Base-by-base conservation (phyloP, 2,113 vertebrate species). In the Phainopepla nitens region DNA sequence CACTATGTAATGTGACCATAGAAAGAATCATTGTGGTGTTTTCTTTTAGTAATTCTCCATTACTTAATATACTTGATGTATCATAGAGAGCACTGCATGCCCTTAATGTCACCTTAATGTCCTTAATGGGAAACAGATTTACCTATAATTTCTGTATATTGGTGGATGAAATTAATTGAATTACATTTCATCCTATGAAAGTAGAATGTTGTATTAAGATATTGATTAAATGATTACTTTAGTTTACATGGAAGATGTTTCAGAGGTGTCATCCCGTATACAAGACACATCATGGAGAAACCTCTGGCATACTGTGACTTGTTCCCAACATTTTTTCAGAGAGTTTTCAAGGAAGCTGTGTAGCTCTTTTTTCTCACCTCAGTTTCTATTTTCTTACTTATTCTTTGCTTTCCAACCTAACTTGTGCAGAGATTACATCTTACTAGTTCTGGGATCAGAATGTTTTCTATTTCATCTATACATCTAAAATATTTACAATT, bases 401-500 rank as follows among this genome's bases (percentile, higher is more conserved):
- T 61, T 84, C 28, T 69, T 45, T n/a, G 7, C 7, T 82, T 91
- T 94, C 45, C 35, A 66, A 51, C 10, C 33, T 68, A 41, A 91
- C 65, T 95, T 91, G 75, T 56, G 15, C 41, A 90, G 47, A 86
- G 23, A 50, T 62, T 76, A 35, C 11, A 54, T 91, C 60, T 95
- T 77, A 66, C 33, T 58, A 51, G 50, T 86, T 79, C 76, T 90
- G 39, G 17, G 39, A 91, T 82, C 49, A 56, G 50, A 86, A 68
- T 33, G 54, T 62, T 49, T 96, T 72, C 41, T 86, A 21, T 66
- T 90, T 54, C 41, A 79, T 69, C 93, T 62, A 77, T 91, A 80
- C 7, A 91, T 49, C 77, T 77, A 70, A 44, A 94, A 91, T 92
- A 95, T 87, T 92, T 96, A 42, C 78, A 86, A 54, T 82, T 95